phyloP scores from a whole-genome alignment of 1,140 invertebrate genomes.

The Meteorus sp. region DNA sequence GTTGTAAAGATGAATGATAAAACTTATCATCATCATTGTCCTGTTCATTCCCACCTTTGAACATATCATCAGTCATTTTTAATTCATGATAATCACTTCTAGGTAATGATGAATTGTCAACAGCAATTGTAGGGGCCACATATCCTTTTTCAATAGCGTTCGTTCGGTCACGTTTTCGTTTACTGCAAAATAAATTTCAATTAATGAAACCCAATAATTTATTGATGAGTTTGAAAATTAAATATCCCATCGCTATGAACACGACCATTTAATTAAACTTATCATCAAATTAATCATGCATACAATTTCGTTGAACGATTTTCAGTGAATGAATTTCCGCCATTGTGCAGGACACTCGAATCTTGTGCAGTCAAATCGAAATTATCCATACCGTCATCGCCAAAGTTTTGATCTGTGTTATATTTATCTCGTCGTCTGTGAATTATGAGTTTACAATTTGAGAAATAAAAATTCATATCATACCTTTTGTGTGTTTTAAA shows the following conservation, averaged over 20 bases:
- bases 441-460: constrained; percentile 17
- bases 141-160: neutral
- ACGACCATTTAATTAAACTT: neutral
- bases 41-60: constrained; percentile 41
- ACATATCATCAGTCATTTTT: constrained; percentile 42
- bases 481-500: too few species aligned
- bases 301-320: neutral
- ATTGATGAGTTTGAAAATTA: too few species aligned
- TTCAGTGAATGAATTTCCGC: too few species aligned
- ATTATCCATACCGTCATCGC: neutral
- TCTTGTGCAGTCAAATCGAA: neutral
- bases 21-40: constrained; percentile 28
- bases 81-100: constrained; percentile 39
- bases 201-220: neutral
- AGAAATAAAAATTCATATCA: constrained; percentile 15
- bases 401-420: constrained; percentile 19
- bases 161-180: neutral
- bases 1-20: neutral
- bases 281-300: neutral
- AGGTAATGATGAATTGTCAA: constrained; percentile 23
- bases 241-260: too few species aligned
- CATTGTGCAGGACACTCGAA: neutral
- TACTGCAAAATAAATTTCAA: neutral
- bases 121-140: neutral
- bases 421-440: constrained; percentile 22